Conservation (phyloP, 2,888 invertebrate species). For the Oithona nana region DNA sequence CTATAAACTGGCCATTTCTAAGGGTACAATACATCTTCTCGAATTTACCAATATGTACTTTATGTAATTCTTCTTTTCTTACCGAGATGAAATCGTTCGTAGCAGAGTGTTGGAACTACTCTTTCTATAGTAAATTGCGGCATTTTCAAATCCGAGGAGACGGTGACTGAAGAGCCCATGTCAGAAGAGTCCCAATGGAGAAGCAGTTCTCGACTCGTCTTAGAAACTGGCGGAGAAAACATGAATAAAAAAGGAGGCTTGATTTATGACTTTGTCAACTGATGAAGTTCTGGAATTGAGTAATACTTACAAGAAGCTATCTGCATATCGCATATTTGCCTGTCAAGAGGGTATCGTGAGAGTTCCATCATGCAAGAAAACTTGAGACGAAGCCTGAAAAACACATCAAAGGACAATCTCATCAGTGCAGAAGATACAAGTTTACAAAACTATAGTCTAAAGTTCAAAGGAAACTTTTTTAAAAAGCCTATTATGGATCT, state of each 20-base stretch:
- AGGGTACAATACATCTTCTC: no score
- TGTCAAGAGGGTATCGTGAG: constrained; percentile 27
- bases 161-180: neutral
- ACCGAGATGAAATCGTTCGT: neutral
- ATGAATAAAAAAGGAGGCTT: no score
- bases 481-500: no score
- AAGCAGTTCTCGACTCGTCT: neutral
- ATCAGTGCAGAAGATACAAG: no score
- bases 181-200: neutral
- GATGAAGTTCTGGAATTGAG: neutral
- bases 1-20: no score
- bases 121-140: neutral
- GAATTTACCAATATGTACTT: no score
- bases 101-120: neutral
- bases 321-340: constrained; percentile 27
- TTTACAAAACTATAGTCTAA: no score
- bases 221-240: no score
- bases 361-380: constrained; percentile 31
- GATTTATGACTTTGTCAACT: no score
- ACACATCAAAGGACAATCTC: no score
- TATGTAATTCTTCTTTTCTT: no score
- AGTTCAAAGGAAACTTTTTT: no score
- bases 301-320: constrained; percentile 27
- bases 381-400: constrained; percentile 27
- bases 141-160: neutral